Evolutionary conservation across 1,140 invertebrate species (phyloP), one percentile per base, ranked within the genome.

Genomic region (Drosophila lacertosa): DNA sequence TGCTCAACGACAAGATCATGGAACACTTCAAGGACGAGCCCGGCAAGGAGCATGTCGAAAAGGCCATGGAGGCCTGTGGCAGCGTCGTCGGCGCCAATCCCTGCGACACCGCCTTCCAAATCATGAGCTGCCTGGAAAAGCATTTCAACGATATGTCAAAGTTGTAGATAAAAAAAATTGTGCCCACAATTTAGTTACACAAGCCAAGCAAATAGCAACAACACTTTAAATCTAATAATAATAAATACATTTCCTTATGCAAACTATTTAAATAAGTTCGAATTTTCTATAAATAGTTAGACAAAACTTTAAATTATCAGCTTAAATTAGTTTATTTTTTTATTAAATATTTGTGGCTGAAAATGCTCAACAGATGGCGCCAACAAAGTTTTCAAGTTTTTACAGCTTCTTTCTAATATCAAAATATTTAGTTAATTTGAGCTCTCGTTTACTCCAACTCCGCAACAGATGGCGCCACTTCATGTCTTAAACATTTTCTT

Each of bases 81-180:
- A 26, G 18, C 7, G 6, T 62, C 7, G 54, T 44, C 20, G 84
- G 84, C 1, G 62, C 45, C 13, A 81, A 84, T 57, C 64, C 80
- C 13, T 89, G 84, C n/a, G 84, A 89, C 13, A 75, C 67, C 2
- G 84, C 84, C 10, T 75, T 72, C 40, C 33, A 78, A n/a, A 70
- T 81, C 2, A 32, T 72, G 22, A 1, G 0, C 6, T 89, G 84
- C 35, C 32, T 86, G 11, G 26, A 71, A 20, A 15, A 45, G 4
- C 35, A 18, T 7, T 4, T 29, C 6, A 4, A 3, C 11, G n/a
- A 35, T 0, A 15, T 51, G 2, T 29, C 50, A 20, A 45, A 42
- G 7, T 0, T 15, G 9, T 57, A 53, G 18, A 48, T 3, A 6
- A 10, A 1, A 2, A 4, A 6, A 29, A 4, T 48, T 13, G n/a